Evolutionary conservation across 2,797 vertebrate species (phyloP).

Genomic region (Myripristis murdjan): DNA sequence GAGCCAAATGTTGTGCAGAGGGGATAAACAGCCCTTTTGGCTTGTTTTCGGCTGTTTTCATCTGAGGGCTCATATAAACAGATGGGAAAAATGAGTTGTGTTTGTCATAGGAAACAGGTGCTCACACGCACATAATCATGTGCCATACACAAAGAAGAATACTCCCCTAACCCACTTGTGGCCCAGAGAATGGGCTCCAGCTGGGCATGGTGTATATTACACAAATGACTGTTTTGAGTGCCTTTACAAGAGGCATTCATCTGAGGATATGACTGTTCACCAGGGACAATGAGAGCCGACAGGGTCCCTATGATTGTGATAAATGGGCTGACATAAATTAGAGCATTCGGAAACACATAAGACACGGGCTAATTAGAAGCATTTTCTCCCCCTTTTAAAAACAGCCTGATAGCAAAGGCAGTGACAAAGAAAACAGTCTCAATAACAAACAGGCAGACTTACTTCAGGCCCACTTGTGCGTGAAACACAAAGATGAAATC

Average conservation of each 20-base stretch:
- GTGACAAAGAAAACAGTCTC: slow-evolving; percentile 24
- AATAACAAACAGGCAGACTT: slow-evolving; percentile 17
- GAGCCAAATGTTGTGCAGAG: slow-evolving; percentile 48
- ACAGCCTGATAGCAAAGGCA: slow-evolving; percentile 1
- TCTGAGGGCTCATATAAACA: slow-evolving; percentile 49
- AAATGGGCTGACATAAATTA: slow-evolving; percentile 73
- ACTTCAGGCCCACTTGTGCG: not conserved
- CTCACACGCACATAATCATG: slow-evolving; percentile 68
- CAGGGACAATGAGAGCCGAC: slow-evolving; percentile 65
- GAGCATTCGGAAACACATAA: slow-evolving; percentile 58
- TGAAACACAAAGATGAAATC: not conserved
- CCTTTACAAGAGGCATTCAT: slow-evolving; percentile 60
- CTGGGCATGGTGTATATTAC: slow-evolving; percentile 67
- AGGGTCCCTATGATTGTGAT: slow-evolving; percentile 68
- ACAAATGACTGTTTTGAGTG: slow-evolving; percentile 67
- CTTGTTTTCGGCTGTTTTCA: slow-evolving; percentile 55
- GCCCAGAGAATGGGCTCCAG: slow-evolving; percentile 73
- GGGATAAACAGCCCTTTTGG: slow-evolving; percentile 53
- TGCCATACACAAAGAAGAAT: slow-evolving; percentile 61
- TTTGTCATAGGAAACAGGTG: slow-evolving; percentile 85
- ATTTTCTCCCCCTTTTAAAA: slow-evolving; percentile 35
- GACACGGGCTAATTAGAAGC: slow-evolving; percentile 68
- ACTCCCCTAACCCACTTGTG: slow-evolving; percentile 56
- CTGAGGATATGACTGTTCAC: slow-evolving; percentile 76
- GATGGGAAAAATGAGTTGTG: slow-evolving; percentile 60